Evolutionary conservation across 2,797 vertebrate species (phyloP), one percentile per base, ranked within the genome.

Genomic region (Onychomys arenicola): DNA sequence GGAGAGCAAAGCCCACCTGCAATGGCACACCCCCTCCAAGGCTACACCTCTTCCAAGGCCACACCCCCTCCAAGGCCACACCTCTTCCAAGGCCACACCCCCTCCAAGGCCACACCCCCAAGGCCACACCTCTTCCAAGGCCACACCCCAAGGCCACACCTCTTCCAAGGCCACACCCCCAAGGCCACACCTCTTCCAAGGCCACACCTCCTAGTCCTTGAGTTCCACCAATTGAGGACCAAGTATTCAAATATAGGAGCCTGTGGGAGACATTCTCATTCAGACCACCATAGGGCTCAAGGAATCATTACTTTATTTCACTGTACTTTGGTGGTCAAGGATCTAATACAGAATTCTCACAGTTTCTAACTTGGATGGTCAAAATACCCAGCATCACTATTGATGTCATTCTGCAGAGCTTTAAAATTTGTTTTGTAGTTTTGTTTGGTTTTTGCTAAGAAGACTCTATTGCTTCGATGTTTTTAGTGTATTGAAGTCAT

Each of bases 241-340:
- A 3, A 55, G 32, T 57, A 11, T 55, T 80, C 49, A 80, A n/a
- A 57, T n/a, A 23, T 23, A 23, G 21, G 49, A 55, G 49, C 46
- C 76, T 23, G 1, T 80, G 46, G 77, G 19, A 8, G 34, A 49
- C 5, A n/a, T 80, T 80, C 49, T 80, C 5, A 80, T 80, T 80
- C 19, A n/a, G 0, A 6, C 32, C 19, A 0, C 0, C n/a, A 2
- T n/a, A 43, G 25, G n/a, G 4, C 2, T 49, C 17, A 81, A 82
- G 43, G 10, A 12, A 29, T 2, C 13, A 4, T 34, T 19, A 25
- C 34, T 46, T 67, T 43, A 10, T 92, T 71, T 92, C 37, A 37
- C 6, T 13, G 63, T 65, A 59, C 16, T 0, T 34, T 67, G 57
- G 40, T 40, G 25, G 32, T 67, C 61, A 40, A 67, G 73, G 40